Percentiles rank a stretch among this genome's conserved stretches.
phyloP scores from a whole-genome alignment of 2,797 vertebrate genomes.

The Spheniscus humboldti region DNA sequence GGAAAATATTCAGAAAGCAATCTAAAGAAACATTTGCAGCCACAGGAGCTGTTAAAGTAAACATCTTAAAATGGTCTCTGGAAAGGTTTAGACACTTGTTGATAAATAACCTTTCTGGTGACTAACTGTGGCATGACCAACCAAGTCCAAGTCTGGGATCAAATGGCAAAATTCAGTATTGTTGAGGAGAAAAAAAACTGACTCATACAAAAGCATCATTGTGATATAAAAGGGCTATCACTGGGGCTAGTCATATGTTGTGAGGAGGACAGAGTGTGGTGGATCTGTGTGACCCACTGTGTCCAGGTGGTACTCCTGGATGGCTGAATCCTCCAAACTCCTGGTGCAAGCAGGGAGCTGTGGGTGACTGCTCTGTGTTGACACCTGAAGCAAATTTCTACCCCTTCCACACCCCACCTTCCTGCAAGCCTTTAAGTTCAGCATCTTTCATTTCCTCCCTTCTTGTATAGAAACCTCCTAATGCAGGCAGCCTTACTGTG shows the following conservation, averaged over 20 bases:
- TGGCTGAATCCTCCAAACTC: not conserved
- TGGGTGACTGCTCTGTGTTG: not conserved
- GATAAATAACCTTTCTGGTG: not conserved
- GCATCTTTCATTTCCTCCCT: not conserved
- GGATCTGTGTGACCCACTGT: not conserved
- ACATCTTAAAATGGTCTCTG: not conserved
- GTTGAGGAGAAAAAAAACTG: not conserved
- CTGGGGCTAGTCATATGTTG: not conserved
- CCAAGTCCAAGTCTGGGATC: not conserved
- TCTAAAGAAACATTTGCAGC: not conserved
- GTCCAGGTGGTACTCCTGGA: not conserved
- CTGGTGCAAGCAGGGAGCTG: not conserved
- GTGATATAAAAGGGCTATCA: not conserved
- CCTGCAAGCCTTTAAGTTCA: not conserved
- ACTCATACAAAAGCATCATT: not conserved
- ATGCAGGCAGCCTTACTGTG: not conserved
- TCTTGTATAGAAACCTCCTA: not conserved
- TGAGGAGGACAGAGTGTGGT: rapidly evolving
- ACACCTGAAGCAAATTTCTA: not conserved
- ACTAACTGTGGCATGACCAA: not conserved
- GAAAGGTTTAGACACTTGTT: not conserved
- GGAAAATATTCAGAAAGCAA: not conserved
- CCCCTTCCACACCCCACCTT: not conserved
- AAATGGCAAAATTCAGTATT: not conserved
- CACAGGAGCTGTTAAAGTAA: not conserved